Percentiles rank a stretch among this genome's conserved stretches.
Conservation (phyloP, 2,113 vertebrate genomes). For the Vidua macroura region DNA sequence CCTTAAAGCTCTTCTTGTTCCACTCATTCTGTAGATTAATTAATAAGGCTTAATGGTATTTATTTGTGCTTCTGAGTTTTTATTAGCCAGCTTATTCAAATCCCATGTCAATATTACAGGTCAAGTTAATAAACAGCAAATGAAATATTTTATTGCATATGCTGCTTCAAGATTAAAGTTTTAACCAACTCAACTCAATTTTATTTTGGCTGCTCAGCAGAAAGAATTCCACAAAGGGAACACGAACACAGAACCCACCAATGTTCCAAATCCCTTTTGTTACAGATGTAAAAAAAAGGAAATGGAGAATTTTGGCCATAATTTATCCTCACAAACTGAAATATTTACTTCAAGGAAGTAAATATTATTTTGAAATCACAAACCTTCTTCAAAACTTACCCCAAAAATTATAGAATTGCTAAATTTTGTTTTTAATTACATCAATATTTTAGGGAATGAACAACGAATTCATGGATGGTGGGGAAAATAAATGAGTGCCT, state of each 20-base stretch:
- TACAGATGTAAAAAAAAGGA: no score
- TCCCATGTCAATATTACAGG: not conserved
- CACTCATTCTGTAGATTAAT: not conserved
- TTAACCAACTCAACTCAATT: not conserved
- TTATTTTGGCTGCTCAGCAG: not conserved
- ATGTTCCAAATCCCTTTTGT: not conserved
- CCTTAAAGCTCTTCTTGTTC: not conserved
- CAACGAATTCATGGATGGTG: not conserved
- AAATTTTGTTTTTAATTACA: not conserved
- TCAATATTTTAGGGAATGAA: not conserved
- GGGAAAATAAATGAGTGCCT: not conserved
- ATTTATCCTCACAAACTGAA: not conserved
- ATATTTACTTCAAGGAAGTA: not conserved
- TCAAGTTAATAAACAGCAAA: not conserved
- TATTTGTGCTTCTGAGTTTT: not conserved
- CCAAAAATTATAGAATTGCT: fast-evolving
- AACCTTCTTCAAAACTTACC: not conserved
- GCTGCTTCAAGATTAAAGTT: not conserved
- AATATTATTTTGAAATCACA: not conserved
- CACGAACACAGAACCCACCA: not conserved
- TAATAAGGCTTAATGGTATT: not conserved
- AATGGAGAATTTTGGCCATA: not conserved
- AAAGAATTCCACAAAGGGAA: not conserved
- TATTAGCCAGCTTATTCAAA: not conserved
- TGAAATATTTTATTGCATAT: not conserved